These are phyloP conservation scores for Helicoverpa assulta DNA, from an alignment of 2,888 invertebrate genomes.

Conservation along the genomic window DNA sequence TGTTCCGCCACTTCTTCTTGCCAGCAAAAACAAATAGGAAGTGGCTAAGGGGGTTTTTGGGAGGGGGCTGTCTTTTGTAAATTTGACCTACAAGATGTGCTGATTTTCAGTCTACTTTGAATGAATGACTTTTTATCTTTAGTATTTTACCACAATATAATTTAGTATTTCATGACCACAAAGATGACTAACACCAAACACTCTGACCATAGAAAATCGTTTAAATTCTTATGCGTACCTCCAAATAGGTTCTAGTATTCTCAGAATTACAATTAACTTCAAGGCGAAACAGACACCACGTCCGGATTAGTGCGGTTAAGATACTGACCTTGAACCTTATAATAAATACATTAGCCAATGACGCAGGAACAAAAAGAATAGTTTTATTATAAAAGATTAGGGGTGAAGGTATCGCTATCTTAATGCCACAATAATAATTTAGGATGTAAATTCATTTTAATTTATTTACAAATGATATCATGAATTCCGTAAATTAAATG, in stretches of 20 bases:
- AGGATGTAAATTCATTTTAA: neutral
- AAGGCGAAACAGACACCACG: slow-evolving; percentile 16
- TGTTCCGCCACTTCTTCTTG: no score
- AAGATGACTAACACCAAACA: no score
- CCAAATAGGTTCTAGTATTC: slow-evolving; percentile 39
- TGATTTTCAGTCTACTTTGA: no score
- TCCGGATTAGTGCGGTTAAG: slow-evolving; percentile 4
- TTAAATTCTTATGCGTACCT: slow-evolving; percentile 37
- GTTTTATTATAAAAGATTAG: slow-evolving; percentile 20
- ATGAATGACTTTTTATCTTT: no score
- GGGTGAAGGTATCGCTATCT: neutral
- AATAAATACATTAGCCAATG: slow-evolving; percentile 6
- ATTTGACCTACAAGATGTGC: no score
- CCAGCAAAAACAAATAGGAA: no score
- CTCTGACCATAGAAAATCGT: slow-evolving; percentile 17
- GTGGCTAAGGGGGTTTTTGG: no score
- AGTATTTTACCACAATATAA: no score
- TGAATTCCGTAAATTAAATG: neutral
- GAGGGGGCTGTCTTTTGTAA: no score
- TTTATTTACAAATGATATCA: neutral
- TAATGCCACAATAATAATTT: neutral
- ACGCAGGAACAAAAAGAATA: slow-evolving; percentile 33
- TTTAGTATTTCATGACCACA: no score
- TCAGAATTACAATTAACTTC: slow-evolving; percentile 43
- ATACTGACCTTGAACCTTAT: slow-evolving; percentile 15